A percentile compares a stretch with the other conserved stretches of the same genome.
Evolutionary conservation across 1,140 invertebrate genomes (phyloP).

Genomic region (Platorchestia sp.): DNA sequence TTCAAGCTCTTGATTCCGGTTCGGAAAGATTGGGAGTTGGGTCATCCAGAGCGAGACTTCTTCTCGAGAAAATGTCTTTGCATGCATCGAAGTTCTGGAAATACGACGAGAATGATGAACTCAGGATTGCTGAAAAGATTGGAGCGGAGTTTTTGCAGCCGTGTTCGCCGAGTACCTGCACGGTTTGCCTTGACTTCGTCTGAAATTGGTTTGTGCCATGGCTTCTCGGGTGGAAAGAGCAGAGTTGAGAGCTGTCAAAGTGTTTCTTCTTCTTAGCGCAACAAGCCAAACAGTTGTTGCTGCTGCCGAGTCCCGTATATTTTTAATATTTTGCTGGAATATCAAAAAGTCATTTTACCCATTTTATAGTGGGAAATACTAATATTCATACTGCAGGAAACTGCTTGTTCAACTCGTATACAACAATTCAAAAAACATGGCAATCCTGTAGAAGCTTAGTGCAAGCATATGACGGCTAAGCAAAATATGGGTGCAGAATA

Average conservation of each 20-base stretch:
- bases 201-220: background rate
- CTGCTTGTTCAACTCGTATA: too few species aligned
- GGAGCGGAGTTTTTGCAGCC: background rate
- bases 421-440: too few species aligned
- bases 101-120: background rate
- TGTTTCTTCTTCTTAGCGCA: background rate
- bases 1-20: background rate
- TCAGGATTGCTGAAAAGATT: background rate
- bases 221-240: background rate
- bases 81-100: background rate
- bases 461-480: too few species aligned
- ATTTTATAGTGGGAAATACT: too few species aligned
- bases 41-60: background rate
- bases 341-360: background rate
- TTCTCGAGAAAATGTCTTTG: background rate
- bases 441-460: too few species aligned
- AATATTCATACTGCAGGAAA: too few species aligned
- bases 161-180: background rate
- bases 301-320: background rate
- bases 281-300: background rate
- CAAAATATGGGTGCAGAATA: too few species aligned
- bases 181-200: background rate
- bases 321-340: background rate
- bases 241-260: background rate
- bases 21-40: background rate